These are phyloP conservation scores for Pogonomyrmex barbatus DNA, from an alignment of 1,140 invertebrate genomes.

Conservation along the genomic window DNA sequence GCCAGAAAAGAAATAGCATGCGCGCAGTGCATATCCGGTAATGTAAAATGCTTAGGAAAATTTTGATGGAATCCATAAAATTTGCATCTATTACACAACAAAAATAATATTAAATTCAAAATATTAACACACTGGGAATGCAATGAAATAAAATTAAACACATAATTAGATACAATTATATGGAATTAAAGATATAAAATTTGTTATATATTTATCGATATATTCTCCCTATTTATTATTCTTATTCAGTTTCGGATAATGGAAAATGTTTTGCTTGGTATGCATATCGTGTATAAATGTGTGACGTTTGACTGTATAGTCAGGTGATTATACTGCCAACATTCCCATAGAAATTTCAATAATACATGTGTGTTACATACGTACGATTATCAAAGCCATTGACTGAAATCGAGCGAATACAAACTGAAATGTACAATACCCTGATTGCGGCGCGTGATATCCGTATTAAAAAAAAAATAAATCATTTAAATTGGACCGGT, in stretches of 20 bases:
- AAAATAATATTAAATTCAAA: background rate
- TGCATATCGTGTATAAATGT: conserved; percentile 14
- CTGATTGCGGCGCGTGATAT: conserved; percentile 10
- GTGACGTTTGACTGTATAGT: conserved; percentile 30
- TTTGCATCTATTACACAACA: background rate
- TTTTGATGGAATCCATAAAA: background rate
- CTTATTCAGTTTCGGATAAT: conserved; percentile 1
- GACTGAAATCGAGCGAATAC: background rate
- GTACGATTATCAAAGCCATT: conserved; percentile 27
- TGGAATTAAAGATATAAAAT: conserved; percentile 9
- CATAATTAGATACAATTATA: conserved; percentile 7
- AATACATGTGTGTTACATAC: conserved; percentile 5
- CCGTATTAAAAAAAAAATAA: conserved; percentile 16
- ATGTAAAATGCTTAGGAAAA: background rate
- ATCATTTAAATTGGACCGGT: background rate
- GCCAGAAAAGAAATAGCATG: too few relatives aligned
- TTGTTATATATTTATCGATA: background rate
- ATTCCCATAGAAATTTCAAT: conserved; percentile 48
- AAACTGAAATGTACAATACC: conserved; percentile 21
- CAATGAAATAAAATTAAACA: background rate
- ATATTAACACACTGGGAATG: background rate
- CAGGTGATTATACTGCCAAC: conserved; percentile 19
- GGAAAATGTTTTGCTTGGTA: conserved; percentile 5
- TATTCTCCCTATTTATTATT: background rate
- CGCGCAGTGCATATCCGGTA: too few relatives aligned